A percentile compares a stretch with the other conserved stretches of the same genome.
Evolutionary conservation across 2,888 invertebrate genomes (phyloP).

Genomic region (Sisyra nigra): DNA sequence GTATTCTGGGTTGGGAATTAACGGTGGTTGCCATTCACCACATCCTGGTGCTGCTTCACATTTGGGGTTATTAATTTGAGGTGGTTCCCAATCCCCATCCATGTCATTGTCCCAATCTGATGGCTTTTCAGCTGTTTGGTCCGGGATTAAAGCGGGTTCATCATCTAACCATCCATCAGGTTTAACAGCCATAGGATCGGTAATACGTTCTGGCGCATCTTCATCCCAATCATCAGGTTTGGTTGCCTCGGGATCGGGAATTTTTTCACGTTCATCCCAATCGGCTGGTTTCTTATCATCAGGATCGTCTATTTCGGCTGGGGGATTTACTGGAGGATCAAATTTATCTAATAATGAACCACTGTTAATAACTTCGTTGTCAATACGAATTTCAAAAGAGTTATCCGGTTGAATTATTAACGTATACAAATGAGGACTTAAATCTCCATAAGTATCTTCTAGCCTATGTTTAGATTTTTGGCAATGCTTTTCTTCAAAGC

Average conservation of each 20-base stretch:
- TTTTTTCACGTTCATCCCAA: constrained; percentile 94
- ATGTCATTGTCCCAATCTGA: constrained; percentile 96
- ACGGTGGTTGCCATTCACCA: constrained; percentile 75
- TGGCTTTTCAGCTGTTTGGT: constrained; percentile 75
- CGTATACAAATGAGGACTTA: constrained; percentile 78
- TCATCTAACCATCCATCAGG: constrained; percentile 89
- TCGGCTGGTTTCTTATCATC: constrained; percentile 69
- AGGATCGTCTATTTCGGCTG: constrained; percentile 86
- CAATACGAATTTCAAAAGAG: constrained; percentile 63
- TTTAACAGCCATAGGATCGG: constrained; percentile 66
- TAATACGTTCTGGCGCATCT: constrained; percentile 75
- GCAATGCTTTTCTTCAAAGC: constrained; percentile 87
- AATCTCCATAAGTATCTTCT: constrained; percentile 81
- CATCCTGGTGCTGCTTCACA: constrained; percentile 66
- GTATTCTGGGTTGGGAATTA: constrained; percentile 76
- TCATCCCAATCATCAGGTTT: constrained; percentile 99
- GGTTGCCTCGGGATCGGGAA: constrained; percentile 70
- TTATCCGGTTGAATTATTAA: constrained; percentile 66
- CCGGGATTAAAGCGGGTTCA: constrained; percentile 73
- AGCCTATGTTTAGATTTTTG: constrained; percentile 76
- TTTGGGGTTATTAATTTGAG: constrained; percentile 75
- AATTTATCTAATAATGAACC: constrained; percentile 83
- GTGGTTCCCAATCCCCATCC: constrained; percentile 98
- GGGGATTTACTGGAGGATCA: constrained; percentile 87
- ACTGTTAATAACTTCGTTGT: constrained; percentile 67